Evolutionary conservation across 2,888 invertebrate genomes (phyloP), one percentile per base, ranked within the genome.

Genomic region (Drosophila nr. perissopoda): DNA sequence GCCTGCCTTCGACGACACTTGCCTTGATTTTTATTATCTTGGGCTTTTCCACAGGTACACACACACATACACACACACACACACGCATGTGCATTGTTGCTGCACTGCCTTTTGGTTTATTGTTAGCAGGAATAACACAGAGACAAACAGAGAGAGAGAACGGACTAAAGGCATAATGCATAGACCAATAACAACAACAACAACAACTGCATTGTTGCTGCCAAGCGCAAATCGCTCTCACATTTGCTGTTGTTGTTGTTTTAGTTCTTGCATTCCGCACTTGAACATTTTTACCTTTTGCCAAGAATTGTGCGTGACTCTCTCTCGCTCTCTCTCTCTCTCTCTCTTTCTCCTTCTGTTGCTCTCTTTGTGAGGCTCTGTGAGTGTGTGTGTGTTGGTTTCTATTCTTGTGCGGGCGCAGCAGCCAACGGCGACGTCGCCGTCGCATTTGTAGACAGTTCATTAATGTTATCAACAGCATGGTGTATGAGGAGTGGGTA

Each of bases 21-120:
- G 85, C 89, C 84, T 89, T 89, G 82, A 89, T 89, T 85, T 89
- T 79, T 89, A 89, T 87, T 89, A 77, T 89, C 80, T 65, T 80
- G 73, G 77, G 77, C 73, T 77, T 79, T 79, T 80, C 72, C 69
- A 65, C 49, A 11, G 36, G 42, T 57, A 57, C 49, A 61, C 63
- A 58, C 31, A 69, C 31, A 57, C 49, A 61, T 60, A 58, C 31
- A 69, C 31, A 31, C 21, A 38, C 34, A 59, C 25, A 42, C 31
- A 53, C 27, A 38, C 4, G 53, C 13, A 54, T 73, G 63, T 72
- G 69, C 65, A 68, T 69, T 69, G 65, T 61, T 78, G 70, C 64
- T 76, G 69, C 76, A 74, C 60, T 73, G 82, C 65, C 79, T 83
- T 78, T 89, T 89, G 89, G 89, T 85, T 85, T 85, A 85, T 85